Percentiles rank a stretch among this genome's conserved stretches.
Evolutionary conservation across 2,113 vertebrate species (phyloP).

Genomic region (Bufo gargarizans): DNA sequence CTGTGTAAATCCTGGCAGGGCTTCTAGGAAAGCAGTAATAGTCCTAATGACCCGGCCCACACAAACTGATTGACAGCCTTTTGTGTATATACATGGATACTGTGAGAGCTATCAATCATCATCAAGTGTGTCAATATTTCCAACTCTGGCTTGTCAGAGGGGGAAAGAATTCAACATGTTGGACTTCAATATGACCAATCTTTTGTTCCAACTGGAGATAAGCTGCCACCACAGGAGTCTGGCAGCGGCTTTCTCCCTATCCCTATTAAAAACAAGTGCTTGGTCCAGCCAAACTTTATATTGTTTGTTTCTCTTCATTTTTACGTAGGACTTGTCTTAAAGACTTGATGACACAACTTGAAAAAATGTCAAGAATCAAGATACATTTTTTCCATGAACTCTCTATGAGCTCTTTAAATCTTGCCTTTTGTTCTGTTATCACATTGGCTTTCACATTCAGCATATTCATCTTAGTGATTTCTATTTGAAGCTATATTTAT

Average conservation of each 20-base stretch:
- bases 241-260: neutral
- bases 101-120: too few relatives aligned
- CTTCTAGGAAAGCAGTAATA: too few relatives aligned
- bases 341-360: neutral
- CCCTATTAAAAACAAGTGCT: neutral
- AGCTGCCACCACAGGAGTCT: too few relatives aligned
- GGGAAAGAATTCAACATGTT: neutral
- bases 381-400: neutral
- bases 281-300: neutral
- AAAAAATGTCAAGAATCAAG: neutral
- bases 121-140: too few relatives aligned
- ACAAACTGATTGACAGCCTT: too few relatives aligned
- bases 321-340: neutral
- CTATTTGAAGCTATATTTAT: conserved; percentile 1
- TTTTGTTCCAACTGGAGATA: neutral
- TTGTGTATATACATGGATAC: too few relatives aligned
- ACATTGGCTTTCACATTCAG: neutral
- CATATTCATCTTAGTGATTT: neutral
- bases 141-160: neutral
- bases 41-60: too few relatives aligned
- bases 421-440: neutral
- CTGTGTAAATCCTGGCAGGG: too few relatives aligned
- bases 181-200: neutral
- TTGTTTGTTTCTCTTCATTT: neutral
- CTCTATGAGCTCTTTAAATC: conserved; percentile 6